Base-by-base conservation (phyloP, 2,888 invertebrate genomes). In the Portevinia maculata region DNA sequence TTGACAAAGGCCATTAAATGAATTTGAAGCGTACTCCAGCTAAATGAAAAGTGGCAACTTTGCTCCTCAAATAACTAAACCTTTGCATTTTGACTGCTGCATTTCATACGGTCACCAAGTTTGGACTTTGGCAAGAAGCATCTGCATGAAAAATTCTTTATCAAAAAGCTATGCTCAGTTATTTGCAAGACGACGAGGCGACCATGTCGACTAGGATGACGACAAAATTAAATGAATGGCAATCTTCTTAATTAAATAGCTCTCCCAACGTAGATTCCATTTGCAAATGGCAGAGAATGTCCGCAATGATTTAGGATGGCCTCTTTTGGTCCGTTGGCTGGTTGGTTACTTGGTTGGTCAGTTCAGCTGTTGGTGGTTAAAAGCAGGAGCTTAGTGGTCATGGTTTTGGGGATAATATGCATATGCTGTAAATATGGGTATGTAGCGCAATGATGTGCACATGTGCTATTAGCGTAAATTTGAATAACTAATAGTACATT, bases 191-290 rank as follows among this genome's bases (percentile, higher is more conserved):
- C 37, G 48, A 60, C 62, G 64, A 73, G 64, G 73, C 73, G 73
- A 48, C 64, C 28, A 53, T 73, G 73, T 48, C 55, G 55, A 55
- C 73, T 64, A 39, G 64, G 48, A 73, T 73, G 64, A 73, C 73
- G 73, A 73, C 73, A 73, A 73, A 73, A 73, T 64, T 73, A 73
- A 73, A 73, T 73, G 73, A 73, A 73, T 73, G 53, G 73, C 65
- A 75, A 75, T 75, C 74, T 75, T 67, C 74, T 75, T 75, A 75
- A 75, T 75, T 75, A 75, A 75, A 75, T 67, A 75, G 74, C 65
- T 67, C 65, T 75, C 65, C 65, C 59, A 75, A 59, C 74, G 74
- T 67, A 75, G 59, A 59, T 75, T 75, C 74, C 74, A 75, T 75
- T 75, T 75, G 74, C 74, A 75, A 75, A 75, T 75, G 52, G 74